Evolutionary conservation across 2,888 invertebrate genomes (phyloP).

Genomic region (Bombylius discolor): DNA sequence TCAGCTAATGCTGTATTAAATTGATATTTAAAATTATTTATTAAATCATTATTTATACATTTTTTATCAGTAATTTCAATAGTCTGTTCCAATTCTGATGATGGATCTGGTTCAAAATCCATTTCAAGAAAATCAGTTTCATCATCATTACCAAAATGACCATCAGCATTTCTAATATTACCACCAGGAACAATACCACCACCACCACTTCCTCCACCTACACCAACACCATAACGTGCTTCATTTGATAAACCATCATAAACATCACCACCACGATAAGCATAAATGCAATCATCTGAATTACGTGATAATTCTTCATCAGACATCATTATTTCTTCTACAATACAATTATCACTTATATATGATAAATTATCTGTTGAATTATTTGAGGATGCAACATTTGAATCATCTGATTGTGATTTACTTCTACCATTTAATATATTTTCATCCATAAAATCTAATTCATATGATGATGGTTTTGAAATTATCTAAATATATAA

Average conservation of each 20-base stretch:
- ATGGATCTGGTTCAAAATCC: conserved; percentile 37
- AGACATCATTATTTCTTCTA: conserved; percentile 26
- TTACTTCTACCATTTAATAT: no score
- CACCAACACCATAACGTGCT: neutral
- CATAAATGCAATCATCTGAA: conserved; percentile 35
- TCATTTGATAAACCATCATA: conserved; percentile 23
- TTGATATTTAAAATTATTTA: no score
- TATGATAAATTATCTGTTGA: conserved; percentile 35
- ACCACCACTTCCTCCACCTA: conserved; percentile 9
- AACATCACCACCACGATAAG: conserved; percentile 31
- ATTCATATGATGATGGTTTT: no score
- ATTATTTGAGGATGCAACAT: conserved; percentile 25
- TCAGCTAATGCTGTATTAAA: no score
- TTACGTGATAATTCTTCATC: conserved; percentile 32
- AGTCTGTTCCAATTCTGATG: conserved; percentile 30
- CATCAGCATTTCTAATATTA: conserved; percentile 21
- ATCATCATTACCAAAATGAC: conserved; percentile 22
- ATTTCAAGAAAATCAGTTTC: conserved; percentile 37
- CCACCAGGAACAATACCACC: conserved; percentile 17
- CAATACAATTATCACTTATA: conserved; percentile 31
- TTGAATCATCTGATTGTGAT: neutral
- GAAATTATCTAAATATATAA: no score
- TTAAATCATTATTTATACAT: no score
- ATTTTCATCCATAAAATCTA: no score
- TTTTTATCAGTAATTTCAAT: neutral